Evolutionary conservation across 2,113 vertebrate species (phyloP), one percentile per base, ranked within the genome.

Genomic region (Toxotes chatareus): DNA sequence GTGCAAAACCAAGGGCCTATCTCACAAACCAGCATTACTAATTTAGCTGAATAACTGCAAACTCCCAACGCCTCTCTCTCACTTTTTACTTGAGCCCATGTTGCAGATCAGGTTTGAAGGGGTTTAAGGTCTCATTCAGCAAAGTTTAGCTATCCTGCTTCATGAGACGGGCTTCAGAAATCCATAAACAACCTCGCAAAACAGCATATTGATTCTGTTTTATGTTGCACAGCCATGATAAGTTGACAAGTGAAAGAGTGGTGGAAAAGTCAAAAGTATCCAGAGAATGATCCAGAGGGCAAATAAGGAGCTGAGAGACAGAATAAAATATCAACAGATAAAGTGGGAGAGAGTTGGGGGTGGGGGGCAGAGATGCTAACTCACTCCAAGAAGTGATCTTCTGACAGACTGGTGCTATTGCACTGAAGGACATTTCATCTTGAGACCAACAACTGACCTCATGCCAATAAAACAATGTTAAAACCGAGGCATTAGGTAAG

Each of bases 401-500:
- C 31, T 80, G 73, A 84, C 56, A 79, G 53, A 71, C 55, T 19
- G 13, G 21, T 76, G 34, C n/a, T 79, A 42, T 75, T 88, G 56
- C 73, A 65, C 59, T 79, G 56, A 85, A 81, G 82, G 82, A 78
- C 70, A 85, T 82, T 80, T 70, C 34, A 65, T 86, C 69, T 79
- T 47, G 17, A 81, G 77, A 88, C 82, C 62, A 86, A 82, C 64
- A 42, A 32, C 71, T 80, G 74, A 90, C 78, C 84, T 83, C 61
- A 63, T 87, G 78, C 76, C 86, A 79, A 78, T 88, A 76, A 83
- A 83, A 85, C 82, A 88, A 84, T 72, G 70, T 86, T 82, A 71
- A 85, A 79, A 56, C 63, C 9, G 46, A 83, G 51, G 83, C 85
- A 90, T 90, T 87, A 83, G 65, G 84, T 74, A 89, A 89, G 88